A percentile compares a stretch with the other conserved stretches of the same genome.
phyloP scores from a whole-genome alignment of 2,888 invertebrate genomes.

The Seladonia tumulorum region DNA sequence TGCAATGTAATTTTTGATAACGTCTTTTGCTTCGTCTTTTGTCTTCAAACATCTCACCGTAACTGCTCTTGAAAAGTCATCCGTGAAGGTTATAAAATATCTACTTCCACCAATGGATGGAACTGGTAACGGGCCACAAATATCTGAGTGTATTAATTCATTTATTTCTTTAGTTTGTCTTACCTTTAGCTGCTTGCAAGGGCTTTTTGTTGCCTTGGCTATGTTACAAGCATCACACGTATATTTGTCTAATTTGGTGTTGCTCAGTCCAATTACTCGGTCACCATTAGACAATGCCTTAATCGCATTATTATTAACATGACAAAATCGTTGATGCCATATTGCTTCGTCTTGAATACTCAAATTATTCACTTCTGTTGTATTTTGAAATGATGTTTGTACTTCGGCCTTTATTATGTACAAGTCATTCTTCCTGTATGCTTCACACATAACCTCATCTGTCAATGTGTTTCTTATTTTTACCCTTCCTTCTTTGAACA shows the following conservation, averaged over 20 bases:
- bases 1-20: background rate
- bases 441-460: slow-evolving; percentile 1
- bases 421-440: slow-evolving; percentile 28
- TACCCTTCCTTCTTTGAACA: background rate
- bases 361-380: background rate
- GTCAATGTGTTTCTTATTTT: slow-evolving; percentile 20
- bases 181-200: slow-evolving; percentile 5
- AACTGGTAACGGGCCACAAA: background rate
- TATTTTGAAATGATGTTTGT: background rate
- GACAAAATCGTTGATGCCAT: slow-evolving; percentile 45
- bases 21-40: background rate
- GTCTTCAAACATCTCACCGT: background rate
- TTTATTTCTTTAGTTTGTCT: slow-evolving; percentile 12
- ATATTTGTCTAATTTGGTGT: background rate
- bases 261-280: background rate
- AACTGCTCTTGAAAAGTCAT: background rate
- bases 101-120: slow-evolving; percentile 11
- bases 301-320: slow-evolving; percentile 1
- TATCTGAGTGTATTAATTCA: slow-evolving; percentile 18
- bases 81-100: background rate
- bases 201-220: background rate
- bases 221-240: slow-evolving; percentile 7
- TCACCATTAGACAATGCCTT: background rate
- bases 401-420: slow-evolving; percentile 25
- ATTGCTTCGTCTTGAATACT: background rate